Percentiles rank a stretch among this genome's conserved stretches.
phyloP scores from a whole-genome alignment of 2,888 invertebrate genomes.

The Microctonus hyperodae region DNA sequence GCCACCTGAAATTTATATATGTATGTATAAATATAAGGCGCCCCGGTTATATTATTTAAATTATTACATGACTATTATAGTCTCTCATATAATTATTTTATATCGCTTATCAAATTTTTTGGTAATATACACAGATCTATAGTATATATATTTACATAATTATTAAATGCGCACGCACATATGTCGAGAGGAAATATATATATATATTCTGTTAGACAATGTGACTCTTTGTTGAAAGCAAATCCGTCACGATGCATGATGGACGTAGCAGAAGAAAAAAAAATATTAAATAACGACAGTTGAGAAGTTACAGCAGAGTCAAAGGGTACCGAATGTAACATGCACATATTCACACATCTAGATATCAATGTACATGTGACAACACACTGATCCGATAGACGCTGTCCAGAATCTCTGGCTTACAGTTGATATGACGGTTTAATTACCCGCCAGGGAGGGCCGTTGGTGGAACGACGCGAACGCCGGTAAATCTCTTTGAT shows the following conservation, averaged over 20 bases:
- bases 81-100: constrained; percentile 49
- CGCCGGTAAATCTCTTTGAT: constrained; percentile 52
- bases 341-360: no score
- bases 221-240: not conserved
- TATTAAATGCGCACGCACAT: not conserved
- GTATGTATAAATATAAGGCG: constrained; percentile 16
- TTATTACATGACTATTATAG: constrained; percentile 41
- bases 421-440: constrained; percentile 41
- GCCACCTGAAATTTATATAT: constrained; percentile 3
- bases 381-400: constrained; percentile 31
- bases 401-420: constrained; percentile 33
- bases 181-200: not conserved
- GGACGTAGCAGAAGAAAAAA: not conserved
- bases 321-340: constrained; percentile 18
- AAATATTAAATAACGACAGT: constrained; percentile 5
- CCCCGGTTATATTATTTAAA: constrained; percentile 43
- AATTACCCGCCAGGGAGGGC: constrained; percentile 38
- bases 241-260: constrained; percentile 1
- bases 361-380: not conserved
- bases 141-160: no score
- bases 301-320: constrained; percentile 13
- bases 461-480: constrained; percentile 33
- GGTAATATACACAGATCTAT: not conserved
- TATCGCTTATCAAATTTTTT: constrained; percentile 23
- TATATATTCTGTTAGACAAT: not conserved